Evolutionary conservation across 2,797 vertebrate genomes (phyloP), one percentile per base, ranked within the genome.

Genomic region (Hydrolagus colliei): DNA sequence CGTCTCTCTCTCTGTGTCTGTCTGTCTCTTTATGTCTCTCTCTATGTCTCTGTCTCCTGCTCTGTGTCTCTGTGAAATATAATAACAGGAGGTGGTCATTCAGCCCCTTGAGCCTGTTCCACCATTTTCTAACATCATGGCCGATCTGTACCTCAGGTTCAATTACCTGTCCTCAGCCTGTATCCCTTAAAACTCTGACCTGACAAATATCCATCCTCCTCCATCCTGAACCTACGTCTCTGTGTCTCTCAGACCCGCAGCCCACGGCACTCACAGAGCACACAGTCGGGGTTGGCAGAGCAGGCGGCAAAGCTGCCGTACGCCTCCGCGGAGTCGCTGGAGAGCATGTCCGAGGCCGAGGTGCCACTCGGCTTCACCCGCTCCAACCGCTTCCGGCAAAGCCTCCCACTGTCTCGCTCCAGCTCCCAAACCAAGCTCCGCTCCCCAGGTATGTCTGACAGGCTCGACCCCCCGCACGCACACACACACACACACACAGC

Each of bases 331-430:
- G 98, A 98, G 88, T 97, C 97, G 88, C 89, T 99, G 94, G 97
- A 99, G 93, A 99, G 97, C 92, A 99, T 99, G 98, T 99, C 98
- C 0, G 97, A 99, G 90, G 96, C 97, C 0, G 97, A 98, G 93
- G 93, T 99, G 87, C 98, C 98, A 65, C 87, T 98, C 72, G 96
- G 96, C 0, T 99, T 99, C 92, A 99, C 95, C 92, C 97, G 98
- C 89, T 98, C 98, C 96, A 99, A 98, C 91, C 96, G 98, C 41
- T 97, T 99, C 89, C 95, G 98, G 27, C 97, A 99, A 95, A 99
- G 98, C 91, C 91, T 99, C 89, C 98, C 97, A 0, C 92, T 99
- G 89, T 97, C 97, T 73, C 96, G 98, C 63, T 99, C 97, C 6
- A 95, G 97, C 93, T 99, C 97, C 93, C 97, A 99, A 95, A 98